Evolutionary conservation across 2,797 vertebrate species (phyloP), one percentile per base, ranked within the genome.

Genomic region (Liasis olivaceus): DNA sequence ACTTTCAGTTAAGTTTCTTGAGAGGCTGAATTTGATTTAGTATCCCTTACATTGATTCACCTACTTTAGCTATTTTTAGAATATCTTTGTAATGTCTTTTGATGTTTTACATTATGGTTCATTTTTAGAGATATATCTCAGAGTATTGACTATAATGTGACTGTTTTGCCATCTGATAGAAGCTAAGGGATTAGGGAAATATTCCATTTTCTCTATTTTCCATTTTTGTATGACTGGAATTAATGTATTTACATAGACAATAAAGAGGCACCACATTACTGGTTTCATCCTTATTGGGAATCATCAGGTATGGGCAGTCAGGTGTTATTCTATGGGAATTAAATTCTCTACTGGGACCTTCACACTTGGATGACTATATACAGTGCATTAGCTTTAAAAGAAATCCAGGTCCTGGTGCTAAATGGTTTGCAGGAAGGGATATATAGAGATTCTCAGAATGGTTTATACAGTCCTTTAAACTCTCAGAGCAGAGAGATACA

Each of bases 1-100:
- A 89, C 20, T 95, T 36, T 86, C 90, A 89, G 89, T 95, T 95
- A 96, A 93, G 24, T 94, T 95, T 91, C 63, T 77, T 85, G 51
- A n/a, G 91, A 72, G 85, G 95, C 94, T 64, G 31, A 94, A 90
- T 97, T 95, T 90, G 56, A 88, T 95, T 93, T 94, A 0, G 63
- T 0, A 63, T 93, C 96, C 93, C 87, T 95, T 90, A 90, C 95
- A 96, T 95, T 94, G 93, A 94, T 96, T 96, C 93, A 89, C n/a
- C 92, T 89, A 95, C 91, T 90, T 94, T 91, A 93, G 2, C 28
- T 96, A 12, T 92, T 94, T 94, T 59, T 51, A 85, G 92, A 95
- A 91, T 3, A 91, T 0, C 20, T 90, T 4, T 42, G 17, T 77
- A 91, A 94, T 93, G 77, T 59, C 11, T 94, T 97, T 89, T 93